Conservation (phyloP, 2,888 invertebrate genomes). For the Allophyes oxyacanthae region DNA sequence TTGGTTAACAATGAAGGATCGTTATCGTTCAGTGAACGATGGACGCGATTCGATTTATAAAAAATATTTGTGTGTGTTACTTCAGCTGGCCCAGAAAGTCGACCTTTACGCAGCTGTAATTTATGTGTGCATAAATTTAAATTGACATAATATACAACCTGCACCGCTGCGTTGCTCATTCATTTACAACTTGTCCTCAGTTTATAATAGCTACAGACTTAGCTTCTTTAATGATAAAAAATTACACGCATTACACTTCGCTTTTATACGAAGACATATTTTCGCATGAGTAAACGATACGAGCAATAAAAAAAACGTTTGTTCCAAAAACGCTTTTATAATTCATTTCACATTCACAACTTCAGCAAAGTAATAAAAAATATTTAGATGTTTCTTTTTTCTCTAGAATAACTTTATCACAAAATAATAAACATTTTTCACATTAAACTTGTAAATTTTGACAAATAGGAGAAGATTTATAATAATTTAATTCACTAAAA, state of each 20-base stretch:
- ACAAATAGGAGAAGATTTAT: conserved; percentile 36
- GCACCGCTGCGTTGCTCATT: conserved; percentile 23
- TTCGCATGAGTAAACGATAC: too few relatives aligned
- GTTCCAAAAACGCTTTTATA: background rate
- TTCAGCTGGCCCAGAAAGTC: conserved; percentile 66
- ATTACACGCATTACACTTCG: conserved; percentile 18
- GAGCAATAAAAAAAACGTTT: too few relatives aligned
- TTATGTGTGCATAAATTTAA: conserved; percentile 62
- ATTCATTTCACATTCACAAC: conserved; percentile 1
- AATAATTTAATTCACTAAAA: conserved; percentile 31
- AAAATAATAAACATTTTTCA: background rate
- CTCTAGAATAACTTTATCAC: background rate
- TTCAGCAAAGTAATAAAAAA: too few relatives aligned
- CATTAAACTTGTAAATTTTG: background rate
- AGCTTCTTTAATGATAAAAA: conserved; percentile 27
- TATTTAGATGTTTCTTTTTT: too few relatives aligned
- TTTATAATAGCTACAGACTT: conserved; percentile 14
- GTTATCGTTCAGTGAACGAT: conserved; percentile 44
- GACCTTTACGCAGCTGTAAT: conserved; percentile 60
- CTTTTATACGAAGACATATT: background rate
- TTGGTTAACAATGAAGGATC: conserved; percentile 51
- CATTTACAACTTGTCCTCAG: conserved; percentile 31
- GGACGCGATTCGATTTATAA: conserved; percentile 47
- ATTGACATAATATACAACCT: conserved; percentile 52
- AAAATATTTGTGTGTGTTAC: conserved; percentile 56